phyloP scores from a whole-genome alignment of 2,888 invertebrate genomes.

The Cantharis flavilabris region DNA sequence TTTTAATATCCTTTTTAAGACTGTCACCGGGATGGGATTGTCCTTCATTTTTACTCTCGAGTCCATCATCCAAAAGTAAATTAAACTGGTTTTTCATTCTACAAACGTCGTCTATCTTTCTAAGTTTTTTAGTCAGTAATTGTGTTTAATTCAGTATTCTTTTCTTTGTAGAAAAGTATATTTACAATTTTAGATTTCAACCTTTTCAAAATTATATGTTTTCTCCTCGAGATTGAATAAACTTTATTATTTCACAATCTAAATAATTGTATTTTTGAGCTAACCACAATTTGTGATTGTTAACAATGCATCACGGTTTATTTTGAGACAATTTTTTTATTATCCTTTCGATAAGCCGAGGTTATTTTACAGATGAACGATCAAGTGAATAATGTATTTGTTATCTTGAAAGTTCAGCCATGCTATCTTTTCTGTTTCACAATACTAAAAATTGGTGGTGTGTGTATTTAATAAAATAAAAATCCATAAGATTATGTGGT shows the following conservation, averaged over 20 bases:
- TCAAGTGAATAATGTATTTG: constrained; percentile 39
- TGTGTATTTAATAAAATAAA: background rate
- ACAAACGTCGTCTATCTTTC: background rate
- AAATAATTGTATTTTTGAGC: background rate
- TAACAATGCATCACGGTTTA: background rate
- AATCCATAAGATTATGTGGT: background rate
- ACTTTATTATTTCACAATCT: background rate
- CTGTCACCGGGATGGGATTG: background rate
- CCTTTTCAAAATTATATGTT: background rate
- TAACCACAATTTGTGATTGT: background rate
- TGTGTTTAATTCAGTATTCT: background rate
- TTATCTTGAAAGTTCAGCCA: constrained; percentile 43
- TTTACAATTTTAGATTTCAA: background rate
- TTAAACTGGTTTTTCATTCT: background rate
- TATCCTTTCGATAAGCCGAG: constrained; percentile 15
- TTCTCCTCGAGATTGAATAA: background rate
- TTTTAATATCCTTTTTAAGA: background rate
- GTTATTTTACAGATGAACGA: constrained; percentile 44
- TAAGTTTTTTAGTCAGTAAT: background rate
- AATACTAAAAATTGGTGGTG: background rate
- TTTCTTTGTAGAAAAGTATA: background rate
- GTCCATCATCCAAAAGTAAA: background rate
- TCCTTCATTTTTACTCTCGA: background rate
- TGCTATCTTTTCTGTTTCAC: background rate
- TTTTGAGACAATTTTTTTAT: background rate